Base-by-base conservation (phyloP, 2,888 invertebrate species). In the Zygogramma bicolorata region DNA sequence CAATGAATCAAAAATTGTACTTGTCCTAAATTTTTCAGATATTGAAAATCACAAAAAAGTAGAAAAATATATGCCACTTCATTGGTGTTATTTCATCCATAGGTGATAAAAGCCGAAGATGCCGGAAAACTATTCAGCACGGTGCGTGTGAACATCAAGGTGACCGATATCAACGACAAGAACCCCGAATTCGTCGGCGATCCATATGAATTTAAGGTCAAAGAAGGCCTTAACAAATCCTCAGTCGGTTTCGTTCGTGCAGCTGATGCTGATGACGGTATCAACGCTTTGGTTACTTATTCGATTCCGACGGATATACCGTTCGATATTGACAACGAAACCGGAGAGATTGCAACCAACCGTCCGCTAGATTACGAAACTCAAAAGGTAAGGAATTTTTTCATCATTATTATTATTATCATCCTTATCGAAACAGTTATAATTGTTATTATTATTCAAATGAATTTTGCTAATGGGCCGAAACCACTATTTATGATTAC, bases 141-240 rank as follows among this genome's bases (percentile, higher is more conserved):
- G 1, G 93, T 95, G 0, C 95, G 94, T 0, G 94, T 97, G 0
- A 95, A 96, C 81, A 94, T 97, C 68, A 94, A 93, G 84, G 95
- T 97, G 1, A 95, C 95, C 0, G 97, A 97, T 81, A 95, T 96
- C 74, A 97, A 97, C 84, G 97, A 97, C 83, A 95, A 96, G 82
- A 96, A 96, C 85, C 97, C 97, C 0, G 94, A 94, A 83, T 97
- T 97, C 82, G 91, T 94, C n/a, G 91, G 90, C 20, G 89, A 94
- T 75, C 94, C 95, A 0, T 97, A 97, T 81, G 88, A 91, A 46
- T 97, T 97, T 86, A 88, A 90, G n/a, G 93, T 95, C 0, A 93
- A 93, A 84, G 95, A 96, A 89, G 95, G 81, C 40, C 53, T 81
- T 27, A 77, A 78, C 49, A 75, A 57, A 58, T 76, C 77, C 0